Base-by-base conservation (phyloP, 2,113 vertebrate species). In the Tringa solitaria region DNA sequence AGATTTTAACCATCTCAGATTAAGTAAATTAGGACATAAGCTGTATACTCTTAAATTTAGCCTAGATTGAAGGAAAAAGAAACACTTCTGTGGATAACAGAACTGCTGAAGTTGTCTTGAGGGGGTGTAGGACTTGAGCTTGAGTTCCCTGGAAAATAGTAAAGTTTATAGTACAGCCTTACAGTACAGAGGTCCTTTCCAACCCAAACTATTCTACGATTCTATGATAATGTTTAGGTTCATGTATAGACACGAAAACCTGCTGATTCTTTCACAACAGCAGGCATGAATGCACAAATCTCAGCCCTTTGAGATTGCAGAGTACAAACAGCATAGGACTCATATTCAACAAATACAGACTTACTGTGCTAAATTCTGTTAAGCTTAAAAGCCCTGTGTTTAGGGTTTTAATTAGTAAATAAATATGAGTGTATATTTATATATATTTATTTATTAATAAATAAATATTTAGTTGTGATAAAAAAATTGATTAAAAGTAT, bases 351-450 rank as follows among this genome's bases (percentile, higher is more conserved):
- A 63, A 74, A 67, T 32, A 8, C 24, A 80, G 20, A 89, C 11
- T 22, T 59, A 32, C 59, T 33, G 14, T 33, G 11, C 32, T 83
- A 11, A 1, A 24, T 69, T 48, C 14, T 9, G 32, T n/a, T 37
- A 8, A 32, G 37, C 67, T 89, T 54, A 30, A 91, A 82, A 79
- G 26, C 48, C 16, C 14, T 22, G 9, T 35, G 27, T 24, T 90
- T 87, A 82, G 35, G 57, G 54, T 76, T 76, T 90, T 90, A 93
- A 79, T 84, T 61, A 45, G 79, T 37, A 79, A 97, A 93, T 76
- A 83, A 91, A 65, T 94, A 67, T 63, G 61, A 21, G 46, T 46
- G 21, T 46, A 46, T 22, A 46, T 46, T 46, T 45, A 45, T 18
- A 18, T 46, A 46, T 45, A 46, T 46, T 46, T 46, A 46, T 46